Percentiles rank a stretch among this genome's conserved stretches.
phyloP scores from a whole-genome alignment of 1,140 invertebrate species.

The Teleogryllus occipitalis region DNA sequence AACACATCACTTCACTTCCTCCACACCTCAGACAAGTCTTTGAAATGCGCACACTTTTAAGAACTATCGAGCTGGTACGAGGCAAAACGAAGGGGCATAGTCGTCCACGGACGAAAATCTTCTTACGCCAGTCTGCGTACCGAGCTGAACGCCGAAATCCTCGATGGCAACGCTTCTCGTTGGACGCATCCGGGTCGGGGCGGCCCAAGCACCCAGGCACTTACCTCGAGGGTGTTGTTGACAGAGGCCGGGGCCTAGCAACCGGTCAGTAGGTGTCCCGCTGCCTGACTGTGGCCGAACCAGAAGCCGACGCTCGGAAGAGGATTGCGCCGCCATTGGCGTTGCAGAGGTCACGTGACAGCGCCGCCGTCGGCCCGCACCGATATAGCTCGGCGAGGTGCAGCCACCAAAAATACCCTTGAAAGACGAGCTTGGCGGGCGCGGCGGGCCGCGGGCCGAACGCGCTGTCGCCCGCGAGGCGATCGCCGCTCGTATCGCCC shows the following conservation, averaged over 20 bases:
- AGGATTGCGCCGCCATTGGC: background rate
- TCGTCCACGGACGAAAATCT: too few species aligned
- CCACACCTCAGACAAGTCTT: too few species aligned
- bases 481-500: background rate
- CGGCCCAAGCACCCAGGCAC: background rate
- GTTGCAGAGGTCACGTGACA: background rate
- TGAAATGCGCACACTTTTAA: too few species aligned
- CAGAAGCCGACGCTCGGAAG: background rate
- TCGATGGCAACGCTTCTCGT: background rate
- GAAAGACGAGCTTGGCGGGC: background rate
- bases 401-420: background rate
- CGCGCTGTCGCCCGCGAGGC: background rate
- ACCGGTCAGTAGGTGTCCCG: background rate
- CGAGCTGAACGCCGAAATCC: background rate
- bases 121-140: too few species aligned
- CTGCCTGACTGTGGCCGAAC: background rate
- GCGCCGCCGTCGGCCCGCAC: background rate
- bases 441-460: background rate
- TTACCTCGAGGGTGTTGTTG: background rate
- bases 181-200: too few species aligned
- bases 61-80: too few species aligned
- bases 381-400: background rate
- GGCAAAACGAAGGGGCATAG: too few species aligned
- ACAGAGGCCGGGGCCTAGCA: background rate
- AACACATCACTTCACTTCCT: too few species aligned